Evolutionary conservation across 2,888 invertebrate genomes (phyloP).

Genomic region (Oligia fasciuncula): DNA sequence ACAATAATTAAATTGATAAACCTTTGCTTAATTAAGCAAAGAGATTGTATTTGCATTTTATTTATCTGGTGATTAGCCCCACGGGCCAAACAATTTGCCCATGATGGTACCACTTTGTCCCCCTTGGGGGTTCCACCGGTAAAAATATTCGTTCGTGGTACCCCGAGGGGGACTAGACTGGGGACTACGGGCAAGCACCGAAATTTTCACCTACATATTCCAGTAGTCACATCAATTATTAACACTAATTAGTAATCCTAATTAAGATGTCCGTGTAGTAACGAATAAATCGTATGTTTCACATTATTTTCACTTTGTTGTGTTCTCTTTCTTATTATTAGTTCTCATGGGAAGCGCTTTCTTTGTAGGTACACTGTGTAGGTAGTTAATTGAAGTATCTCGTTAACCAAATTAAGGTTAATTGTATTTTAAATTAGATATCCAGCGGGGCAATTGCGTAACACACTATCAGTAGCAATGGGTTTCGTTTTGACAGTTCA

Average conservation of each 20-base stretch:
- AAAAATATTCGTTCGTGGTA: too few species aligned
- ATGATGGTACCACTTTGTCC: too few species aligned
- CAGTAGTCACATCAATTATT: constrained; percentile 30
- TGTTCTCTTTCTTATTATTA: constrained; percentile 24
- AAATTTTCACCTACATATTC: constrained; percentile 14
- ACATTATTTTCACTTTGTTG: constrained; percentile 43
- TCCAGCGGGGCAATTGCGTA: neutral
- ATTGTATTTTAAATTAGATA: neutral
- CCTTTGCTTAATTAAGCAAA: too few species aligned
- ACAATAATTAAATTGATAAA: neutral
- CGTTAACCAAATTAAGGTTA: neutral
- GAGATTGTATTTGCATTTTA: too few species aligned
- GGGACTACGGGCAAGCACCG: too few species aligned
- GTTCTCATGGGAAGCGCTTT: constrained; percentile 45
- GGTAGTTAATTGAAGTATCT: constrained; percentile 7
- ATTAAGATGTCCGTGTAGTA: constrained; percentile 22
- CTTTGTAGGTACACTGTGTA: constrained; percentile 15
- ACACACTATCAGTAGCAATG: too few species aligned
- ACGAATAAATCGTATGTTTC: constrained; percentile 38
- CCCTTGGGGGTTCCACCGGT: too few species aligned
- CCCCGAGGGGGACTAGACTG: too few species aligned
- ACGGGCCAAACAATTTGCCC: too few species aligned
- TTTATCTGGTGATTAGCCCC: too few species aligned
- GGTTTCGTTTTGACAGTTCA: too few species aligned
- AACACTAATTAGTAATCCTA: constrained; percentile 44